phyloP scores from a whole-genome alignment of 2,113 vertebrate genomes.

The Hippoglossus stenolepis region DNA sequence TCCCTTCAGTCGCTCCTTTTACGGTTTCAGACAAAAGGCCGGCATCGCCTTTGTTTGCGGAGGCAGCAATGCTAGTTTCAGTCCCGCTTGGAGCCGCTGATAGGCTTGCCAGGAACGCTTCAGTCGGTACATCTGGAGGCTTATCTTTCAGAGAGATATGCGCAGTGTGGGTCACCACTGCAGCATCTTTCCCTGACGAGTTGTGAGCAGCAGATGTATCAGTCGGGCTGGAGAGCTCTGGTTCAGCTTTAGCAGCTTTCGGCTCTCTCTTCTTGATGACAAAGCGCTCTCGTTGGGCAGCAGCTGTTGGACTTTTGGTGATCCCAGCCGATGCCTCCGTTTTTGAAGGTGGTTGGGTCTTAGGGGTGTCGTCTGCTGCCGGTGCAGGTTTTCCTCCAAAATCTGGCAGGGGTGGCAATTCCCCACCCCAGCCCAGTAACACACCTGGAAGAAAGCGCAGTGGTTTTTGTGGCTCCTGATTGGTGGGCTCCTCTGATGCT shows the following conservation, averaged over 20 bases:
- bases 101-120: slow-evolving; percentile 89
- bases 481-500: slow-evolving; percentile 79
- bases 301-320: slow-evolving; percentile 77
- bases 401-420: slow-evolving; percentile 86
- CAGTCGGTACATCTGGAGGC: slow-evolving; percentile 94
- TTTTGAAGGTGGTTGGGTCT: slow-evolving; percentile 72
- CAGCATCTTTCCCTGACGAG: slow-evolving; percentile 59
- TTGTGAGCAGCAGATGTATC: slow-evolving; percentile 54
- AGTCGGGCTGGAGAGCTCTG: slow-evolving; percentile 57
- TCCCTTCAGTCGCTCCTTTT: slow-evolving; percentile 71
- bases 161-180: slow-evolving; percentile 31
- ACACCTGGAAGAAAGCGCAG: slow-evolving; percentile 97
- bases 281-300: slow-evolving; percentile 79
- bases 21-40: slow-evolving; percentile 44
- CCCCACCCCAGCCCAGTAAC: slow-evolving; percentile 92
- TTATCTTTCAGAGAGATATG: slow-evolving; percentile 91
- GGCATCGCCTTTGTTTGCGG: slow-evolving; percentile 38
- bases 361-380: slow-evolving; percentile 83
- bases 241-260: slow-evolving; percentile 73
- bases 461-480: slow-evolving; percentile 87
- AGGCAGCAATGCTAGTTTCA: slow-evolving; percentile 74
- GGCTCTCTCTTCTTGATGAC: slow-evolving; percentile 84
- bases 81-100: slow-evolving; percentile 80
- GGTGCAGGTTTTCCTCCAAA: slow-evolving; percentile 84
- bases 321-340: slow-evolving; percentile 66